Evolutionary conservation across 2,888 invertebrate species (phyloP), one percentile per base, ranked within the genome.

Genomic region (Cheilosia scutellata): DNA sequence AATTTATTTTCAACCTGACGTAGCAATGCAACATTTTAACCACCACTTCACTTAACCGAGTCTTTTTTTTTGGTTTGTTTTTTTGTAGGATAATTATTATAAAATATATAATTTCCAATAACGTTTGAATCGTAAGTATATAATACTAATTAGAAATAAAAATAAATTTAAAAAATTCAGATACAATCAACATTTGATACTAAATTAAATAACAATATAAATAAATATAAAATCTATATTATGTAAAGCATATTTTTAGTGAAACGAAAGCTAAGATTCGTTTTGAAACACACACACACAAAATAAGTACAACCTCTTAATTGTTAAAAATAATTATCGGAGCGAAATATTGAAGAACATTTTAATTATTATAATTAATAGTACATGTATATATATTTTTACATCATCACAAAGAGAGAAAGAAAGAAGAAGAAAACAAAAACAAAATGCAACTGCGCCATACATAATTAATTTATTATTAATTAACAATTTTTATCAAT

Each of bases 251-350:
- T 68, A 57, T 75, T 60, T 70, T 70, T 82, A 63, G 53, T 78
- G 57, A 55, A 76, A 72, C 66, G 51, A 53, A 37, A 66, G 49
- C 47, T 49, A 66, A 25, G 47, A 71, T 77, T 62, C 53, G 47
- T 66, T 37, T 37, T 72, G 0, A 33, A 58, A 62, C 33, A 72
- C 72, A 77, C 37, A 66, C 66, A 72, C 60, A 72, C 66, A 78
- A 72, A 78, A 78, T 79, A 75, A 83, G 83, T 84, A 84, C 83
- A 84, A 84, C 79, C 70, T 84, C 83, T 75, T 70, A 74, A 83
- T 79, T 75, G 74, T 83, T 84, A 77, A 70, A 1, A 20, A 20
- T 55, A 20, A 37, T 55, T 29, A n/a, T 31, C 58, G 31, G 60
- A 68, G 42, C 27, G 68, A 74, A 58, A 51, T 70, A 63, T 53